These are phyloP conservation scores for Drosophila persimilis DNA, from an alignment of 1,140 invertebrate species.

Conservation along the genomic window DNA sequence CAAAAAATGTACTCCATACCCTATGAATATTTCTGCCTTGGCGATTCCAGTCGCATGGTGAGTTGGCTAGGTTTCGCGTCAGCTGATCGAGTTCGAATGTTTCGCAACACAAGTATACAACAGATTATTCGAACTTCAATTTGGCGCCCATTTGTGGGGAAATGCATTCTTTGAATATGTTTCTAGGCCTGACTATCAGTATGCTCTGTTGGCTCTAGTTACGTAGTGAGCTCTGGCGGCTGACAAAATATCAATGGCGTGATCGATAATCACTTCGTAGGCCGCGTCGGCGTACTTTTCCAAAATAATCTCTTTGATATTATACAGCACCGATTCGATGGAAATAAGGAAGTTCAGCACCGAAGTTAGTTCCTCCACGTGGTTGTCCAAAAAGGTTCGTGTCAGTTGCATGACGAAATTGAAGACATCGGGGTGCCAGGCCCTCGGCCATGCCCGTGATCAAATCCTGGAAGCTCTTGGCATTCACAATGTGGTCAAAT, in stretches of 20 bases:
- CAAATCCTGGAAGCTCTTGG: conserved; percentile 39
- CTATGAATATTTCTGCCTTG: too few relatives aligned
- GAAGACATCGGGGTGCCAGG: conserved; percentile 14
- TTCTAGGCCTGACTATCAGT: too few relatives aligned
- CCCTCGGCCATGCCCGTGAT: conserved; percentile 27
- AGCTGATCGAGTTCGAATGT: too few relatives aligned
- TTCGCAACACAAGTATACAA: too few relatives aligned
- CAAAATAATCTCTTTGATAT: conserved; percentile 25
- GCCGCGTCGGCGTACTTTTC: background rate
- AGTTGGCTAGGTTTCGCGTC: too few relatives aligned
- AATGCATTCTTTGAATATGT: too few relatives aligned
- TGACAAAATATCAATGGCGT: conserved; percentile 11
- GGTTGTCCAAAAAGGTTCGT: conserved; percentile 28
- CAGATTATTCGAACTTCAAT: too few relatives aligned
- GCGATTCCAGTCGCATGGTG: too few relatives aligned
- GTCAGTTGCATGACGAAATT: conserved; percentile 28
- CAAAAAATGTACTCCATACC: too few relatives aligned
- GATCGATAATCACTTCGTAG: background rate
- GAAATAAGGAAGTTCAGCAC: conserved; percentile 44
- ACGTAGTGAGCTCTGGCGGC: background rate
- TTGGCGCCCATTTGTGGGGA: too few relatives aligned
- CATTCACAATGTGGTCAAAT: conserved; percentile 42
- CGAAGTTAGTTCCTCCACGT: conserved; percentile 32
- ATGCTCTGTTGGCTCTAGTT: too few relatives aligned
- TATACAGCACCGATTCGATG: conserved; percentile 50